phyloP scores from a whole-genome alignment of 1,140 invertebrate genomes.

The Bicyclus anynana region DNA sequence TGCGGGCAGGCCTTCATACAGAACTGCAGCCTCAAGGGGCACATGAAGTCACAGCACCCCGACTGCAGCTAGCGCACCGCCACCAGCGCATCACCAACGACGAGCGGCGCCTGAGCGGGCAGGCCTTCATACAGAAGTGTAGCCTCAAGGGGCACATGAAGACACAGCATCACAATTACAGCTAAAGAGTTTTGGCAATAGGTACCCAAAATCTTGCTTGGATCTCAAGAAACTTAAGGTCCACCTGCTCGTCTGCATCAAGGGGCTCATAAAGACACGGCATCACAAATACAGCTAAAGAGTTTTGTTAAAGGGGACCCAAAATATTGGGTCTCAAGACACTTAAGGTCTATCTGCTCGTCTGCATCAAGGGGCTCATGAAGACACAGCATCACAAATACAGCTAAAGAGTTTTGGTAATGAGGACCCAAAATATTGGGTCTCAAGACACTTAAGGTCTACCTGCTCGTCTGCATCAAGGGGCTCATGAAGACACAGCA shows the following conservation, averaged over 20 bases:
- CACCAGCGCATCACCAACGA: conserved; percentile 83
- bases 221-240: too few relatives aligned
- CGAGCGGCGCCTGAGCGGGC: conserved; percentile 73
- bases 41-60: conserved; percentile 66
- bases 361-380: conserved; percentile 66
- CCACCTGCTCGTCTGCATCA: conserved; percentile 48
- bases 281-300: conserved; percentile 65
- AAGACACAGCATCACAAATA: conserved; percentile 64
- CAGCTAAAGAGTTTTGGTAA: too few relatives aligned
- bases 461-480: conserved; percentile 30
- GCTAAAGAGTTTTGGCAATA: too few relatives aligned
- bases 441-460: too few relatives aligned
- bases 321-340: background rate
- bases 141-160: conserved; percentile 68
- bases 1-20: conserved; percentile 78
- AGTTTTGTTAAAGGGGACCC: too few relatives aligned
- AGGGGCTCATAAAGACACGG: conserved; percentile 65
- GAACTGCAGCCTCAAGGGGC: conserved; percentile 65
- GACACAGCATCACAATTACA: conserved; percentile 62
- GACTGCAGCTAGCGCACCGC: conserved; percentile 57
- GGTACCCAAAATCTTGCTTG: too few relatives aligned
- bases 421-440: too few relatives aligned
- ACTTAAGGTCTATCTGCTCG: conserved; percentile 18
- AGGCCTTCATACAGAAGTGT: conserved; percentile 75
- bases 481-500: conserved; percentile 65